Base-by-base conservation (phyloP, 2,797 vertebrate genomes). In the Pterois miles region DNA sequence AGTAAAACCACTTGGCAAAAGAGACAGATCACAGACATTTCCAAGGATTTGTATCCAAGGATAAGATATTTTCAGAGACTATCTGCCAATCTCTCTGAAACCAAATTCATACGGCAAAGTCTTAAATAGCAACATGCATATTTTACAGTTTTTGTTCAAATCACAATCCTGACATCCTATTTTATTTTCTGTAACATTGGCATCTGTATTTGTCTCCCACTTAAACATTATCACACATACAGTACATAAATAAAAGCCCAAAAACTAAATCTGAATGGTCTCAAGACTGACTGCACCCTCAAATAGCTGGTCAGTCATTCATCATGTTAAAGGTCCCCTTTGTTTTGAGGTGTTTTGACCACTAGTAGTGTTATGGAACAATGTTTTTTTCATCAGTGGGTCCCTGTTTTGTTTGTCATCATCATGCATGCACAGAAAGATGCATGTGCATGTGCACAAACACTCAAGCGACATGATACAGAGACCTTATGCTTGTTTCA, bases 61-160 rank as follows among this genome's bases (percentile, higher is more conserved):
- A 50, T 38, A 31, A 67, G 12, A 40, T 48, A 8, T 20, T 74
- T 62, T 63, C 34, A 40, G 6, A 36, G 33, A 29, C 25, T 43
- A 12, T 62, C 76, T 54, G 22, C 36, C 25, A 53, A 40, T 72
- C 12, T 68, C 54, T 53, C 40, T 23, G 50, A 63, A 18, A 43
- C 16, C 60, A 11, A 57, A 76, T 38, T 65, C 40, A 36, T 36
- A 33, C 27, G 75, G 33, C 58, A 75, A 64, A 71, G 38, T 64
- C 23, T 27, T 29, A n/a, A 58, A 63, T 13, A 80, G 10, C 52
- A 60, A 40, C 43, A 13, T 46, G 27, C 22, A 7, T 60, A 16
- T 36, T 22, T 36, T 59, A 33, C 18, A 11, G 29, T 22, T 36
- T 38, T 31, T 31, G 16, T 57, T 57, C 8, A 57, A 57, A 57